A percentile compares a stretch with the other conserved stretches of the same genome.
phyloP scores from a whole-genome alignment of 1,140 invertebrate species.

The Bombus breviceps region DNA sequence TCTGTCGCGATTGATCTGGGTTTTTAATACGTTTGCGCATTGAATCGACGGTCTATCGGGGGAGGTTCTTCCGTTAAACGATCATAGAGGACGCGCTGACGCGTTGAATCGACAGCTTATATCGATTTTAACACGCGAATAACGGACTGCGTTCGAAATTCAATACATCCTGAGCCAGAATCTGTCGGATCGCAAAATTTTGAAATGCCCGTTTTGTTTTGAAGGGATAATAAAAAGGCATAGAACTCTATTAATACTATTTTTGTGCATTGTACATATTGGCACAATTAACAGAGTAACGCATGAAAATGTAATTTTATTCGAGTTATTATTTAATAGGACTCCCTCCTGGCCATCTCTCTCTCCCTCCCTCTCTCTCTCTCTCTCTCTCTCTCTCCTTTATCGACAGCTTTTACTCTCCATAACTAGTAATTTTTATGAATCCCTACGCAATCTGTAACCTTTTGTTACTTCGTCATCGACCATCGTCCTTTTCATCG shows the following conservation, averaged over 20 bases:
- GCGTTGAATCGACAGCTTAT: neutral
- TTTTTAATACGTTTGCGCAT: conserved; percentile 18
- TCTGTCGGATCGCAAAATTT: neutral
- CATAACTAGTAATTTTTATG: neutral
- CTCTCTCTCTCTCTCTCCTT: neutral
- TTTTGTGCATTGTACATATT: neutral
- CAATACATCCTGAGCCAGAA: neutral
- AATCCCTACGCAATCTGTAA: neutral
- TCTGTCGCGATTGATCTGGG: neutral
- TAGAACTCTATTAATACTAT: neutral
- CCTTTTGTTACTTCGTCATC: neutral
- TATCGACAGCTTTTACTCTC: neutral
- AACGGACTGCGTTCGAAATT: neutral
- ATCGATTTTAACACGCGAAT: conserved; percentile 2
- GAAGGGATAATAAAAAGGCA: neutral
- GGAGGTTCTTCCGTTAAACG: neutral
- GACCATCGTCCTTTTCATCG: neutral
- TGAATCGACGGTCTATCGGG: neutral
- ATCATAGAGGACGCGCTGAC: neutral
- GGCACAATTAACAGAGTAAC: neutral
- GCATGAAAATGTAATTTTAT: neutral
- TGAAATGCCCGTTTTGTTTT: neutral
- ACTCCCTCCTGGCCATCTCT: too few relatives aligned
- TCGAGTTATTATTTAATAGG: neutral
- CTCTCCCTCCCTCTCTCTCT: too few relatives aligned